Evolutionary conservation across 2,797 vertebrate species (phyloP).

Genomic region (Sparus aurata): DNA sequence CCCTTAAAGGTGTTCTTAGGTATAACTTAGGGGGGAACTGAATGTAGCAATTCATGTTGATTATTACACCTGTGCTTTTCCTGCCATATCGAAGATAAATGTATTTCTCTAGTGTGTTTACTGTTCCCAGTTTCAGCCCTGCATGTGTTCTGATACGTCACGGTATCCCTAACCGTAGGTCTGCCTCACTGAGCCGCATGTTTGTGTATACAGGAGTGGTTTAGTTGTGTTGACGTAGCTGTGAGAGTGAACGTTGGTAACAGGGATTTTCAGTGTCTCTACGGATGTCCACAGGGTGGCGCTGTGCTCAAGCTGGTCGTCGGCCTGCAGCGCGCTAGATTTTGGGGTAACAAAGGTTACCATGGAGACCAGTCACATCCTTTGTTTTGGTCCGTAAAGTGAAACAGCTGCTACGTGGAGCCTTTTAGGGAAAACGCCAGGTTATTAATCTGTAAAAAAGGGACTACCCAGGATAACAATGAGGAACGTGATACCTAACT

Average conservation of each 20-base stretch:
- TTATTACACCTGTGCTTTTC: neutral
- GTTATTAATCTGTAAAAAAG: neutral
- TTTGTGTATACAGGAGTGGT: neutral
- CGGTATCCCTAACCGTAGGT: no score
- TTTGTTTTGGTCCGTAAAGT: conserved; percentile 72
- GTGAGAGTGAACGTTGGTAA: no score
- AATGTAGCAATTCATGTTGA: neutral
- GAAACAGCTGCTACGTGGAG: conserved; percentile 31
- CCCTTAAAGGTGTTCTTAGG: no score
- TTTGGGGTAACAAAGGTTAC: conserved; percentile 86
- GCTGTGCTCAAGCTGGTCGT: conserved; percentile 27
- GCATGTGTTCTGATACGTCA: neutral
- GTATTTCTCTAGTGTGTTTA: neutral
- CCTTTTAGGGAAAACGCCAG: neutral
- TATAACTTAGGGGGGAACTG: no score
- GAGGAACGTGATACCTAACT: neutral
- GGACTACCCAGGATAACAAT: neutral
- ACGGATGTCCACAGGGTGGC: conserved; percentile 56
- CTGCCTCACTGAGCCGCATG: neutral
- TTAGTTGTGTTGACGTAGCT: no score
- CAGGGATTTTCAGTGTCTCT: neutral
- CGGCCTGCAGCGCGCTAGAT: neutral
- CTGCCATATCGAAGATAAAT: neutral
- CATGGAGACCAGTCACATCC: conserved; percentile 79
- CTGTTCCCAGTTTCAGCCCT: neutral